These are phyloP conservation scores for Lepus europaeus DNA, from an alignment of 2,113 vertebrate species.

Conservation along the genomic window DNA sequence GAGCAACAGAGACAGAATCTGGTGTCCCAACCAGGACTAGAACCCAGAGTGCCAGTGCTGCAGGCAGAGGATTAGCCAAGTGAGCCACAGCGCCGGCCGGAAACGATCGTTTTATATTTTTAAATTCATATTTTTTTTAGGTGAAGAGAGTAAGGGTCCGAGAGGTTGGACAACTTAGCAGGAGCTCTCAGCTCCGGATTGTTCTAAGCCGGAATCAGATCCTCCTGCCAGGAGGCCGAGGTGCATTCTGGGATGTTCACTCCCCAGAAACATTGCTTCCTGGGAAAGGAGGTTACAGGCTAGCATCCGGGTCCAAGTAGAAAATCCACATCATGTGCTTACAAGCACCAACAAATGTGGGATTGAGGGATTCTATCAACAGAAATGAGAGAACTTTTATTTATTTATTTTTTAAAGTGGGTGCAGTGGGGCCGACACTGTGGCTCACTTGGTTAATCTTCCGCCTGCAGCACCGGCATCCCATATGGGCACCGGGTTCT, in stretches of 20 bases:
- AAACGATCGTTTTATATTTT: not conserved
- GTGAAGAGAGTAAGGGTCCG: not conserved
- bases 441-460: too few species aligned
- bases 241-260: not conserved
- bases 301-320: not conserved
- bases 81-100: too few species aligned
- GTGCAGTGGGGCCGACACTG: too few species aligned
- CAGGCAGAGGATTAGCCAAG: too few species aligned
- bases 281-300: not conserved
- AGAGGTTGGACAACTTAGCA: not conserved
- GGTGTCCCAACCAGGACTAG: too few species aligned
- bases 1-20: too few species aligned
- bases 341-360: not conserved
- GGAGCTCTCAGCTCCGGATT: not conserved
- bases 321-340: not conserved
- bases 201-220: not conserved
- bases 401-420: not conserved
- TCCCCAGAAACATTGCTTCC: slow-evolving; percentile 18
- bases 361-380: not conserved
- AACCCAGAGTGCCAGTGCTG: too few species aligned
- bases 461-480: too few species aligned
- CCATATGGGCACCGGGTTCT: too few species aligned
- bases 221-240: not conserved
- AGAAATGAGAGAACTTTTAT: slow-evolving; percentile 7
- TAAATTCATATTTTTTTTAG: not conserved